phyloP scores from a whole-genome alignment of 2,113 vertebrate species.

The Pelecanoides urinatrix region DNA sequence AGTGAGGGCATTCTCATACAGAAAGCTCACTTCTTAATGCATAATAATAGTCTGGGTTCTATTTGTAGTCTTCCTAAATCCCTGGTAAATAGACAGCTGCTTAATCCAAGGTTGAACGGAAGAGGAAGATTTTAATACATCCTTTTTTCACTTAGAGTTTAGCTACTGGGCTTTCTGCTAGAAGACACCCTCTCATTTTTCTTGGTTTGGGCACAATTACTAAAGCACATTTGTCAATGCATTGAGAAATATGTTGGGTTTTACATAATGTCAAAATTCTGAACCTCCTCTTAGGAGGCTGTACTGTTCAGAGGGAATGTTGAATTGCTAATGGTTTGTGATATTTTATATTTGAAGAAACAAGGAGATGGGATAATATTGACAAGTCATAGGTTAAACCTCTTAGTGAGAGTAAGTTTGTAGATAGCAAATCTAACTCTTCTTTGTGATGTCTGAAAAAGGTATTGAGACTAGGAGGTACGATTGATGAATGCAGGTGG shows the following conservation, averaged over 20 bases:
- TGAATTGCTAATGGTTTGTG: neutral
- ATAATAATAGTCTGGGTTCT: neutral
- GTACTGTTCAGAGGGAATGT: neutral
- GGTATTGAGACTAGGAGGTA: neutral
- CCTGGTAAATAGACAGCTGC: neutral
- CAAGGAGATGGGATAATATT: neutral
- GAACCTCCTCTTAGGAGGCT: neutral
- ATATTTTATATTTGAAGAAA: neutral
- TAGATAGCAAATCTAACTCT: neutral
- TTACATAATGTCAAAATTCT: neutral
- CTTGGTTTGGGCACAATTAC: neutral
- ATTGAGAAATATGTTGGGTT: neutral
- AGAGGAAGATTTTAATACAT: neutral
- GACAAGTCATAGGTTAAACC: neutral
- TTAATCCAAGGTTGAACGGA: neutral
- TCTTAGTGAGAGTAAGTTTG: neutral
- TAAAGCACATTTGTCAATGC: neutral
- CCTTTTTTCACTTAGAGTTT: neutral
- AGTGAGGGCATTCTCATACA: neutral
- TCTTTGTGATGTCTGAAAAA: neutral
- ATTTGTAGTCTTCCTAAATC: neutral
- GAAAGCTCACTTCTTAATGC: constrained; percentile 12
- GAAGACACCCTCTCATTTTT: neutral
- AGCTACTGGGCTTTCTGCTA: neutral
- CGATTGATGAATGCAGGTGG: neutral